Evolutionary conservation across 2,888 invertebrate species (phyloP).

Genomic region (Acanthosepion lycidas): DNA sequence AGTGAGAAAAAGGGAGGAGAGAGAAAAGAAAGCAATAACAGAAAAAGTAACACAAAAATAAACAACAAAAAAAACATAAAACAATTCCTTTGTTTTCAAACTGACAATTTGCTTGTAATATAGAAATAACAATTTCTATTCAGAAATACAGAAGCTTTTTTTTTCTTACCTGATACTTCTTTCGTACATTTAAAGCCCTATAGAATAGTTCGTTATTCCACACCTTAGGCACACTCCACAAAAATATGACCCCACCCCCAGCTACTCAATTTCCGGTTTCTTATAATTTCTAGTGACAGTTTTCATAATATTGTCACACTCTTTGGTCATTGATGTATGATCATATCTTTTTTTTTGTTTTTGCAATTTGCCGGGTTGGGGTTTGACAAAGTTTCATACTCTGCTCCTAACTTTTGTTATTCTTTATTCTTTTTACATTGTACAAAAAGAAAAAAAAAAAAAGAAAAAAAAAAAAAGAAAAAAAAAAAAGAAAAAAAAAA

Average conservation of each 20-base stretch:
- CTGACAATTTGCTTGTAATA: too few relatives aligned
- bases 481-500: too few relatives aligned
- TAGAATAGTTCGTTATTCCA: neutral
- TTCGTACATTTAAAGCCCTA: neutral
- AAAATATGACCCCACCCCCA: neutral
- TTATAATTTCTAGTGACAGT: neutral
- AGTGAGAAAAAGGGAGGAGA: too few relatives aligned
- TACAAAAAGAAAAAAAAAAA: neutral
- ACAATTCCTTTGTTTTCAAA: too few relatives aligned
- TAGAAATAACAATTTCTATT: neutral
- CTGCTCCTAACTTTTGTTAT: neutral
- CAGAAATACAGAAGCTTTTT: neutral
- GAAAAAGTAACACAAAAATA: too few relatives aligned
- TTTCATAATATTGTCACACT: conserved; percentile 2
- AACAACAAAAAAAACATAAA: too few relatives aligned
- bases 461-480: neutral
- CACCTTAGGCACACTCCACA: neutral
- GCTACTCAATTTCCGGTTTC: neutral
- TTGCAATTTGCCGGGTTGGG: neutral
- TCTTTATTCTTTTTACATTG: neutral
- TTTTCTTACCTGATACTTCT: neutral
- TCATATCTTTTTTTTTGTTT: neutral
- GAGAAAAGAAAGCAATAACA: too few relatives aligned
- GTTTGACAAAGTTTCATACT: neutral
- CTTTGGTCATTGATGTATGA: neutral